Conservation (phyloP, 2,797 vertebrate species). For the Antennarius maculatus region DNA sequence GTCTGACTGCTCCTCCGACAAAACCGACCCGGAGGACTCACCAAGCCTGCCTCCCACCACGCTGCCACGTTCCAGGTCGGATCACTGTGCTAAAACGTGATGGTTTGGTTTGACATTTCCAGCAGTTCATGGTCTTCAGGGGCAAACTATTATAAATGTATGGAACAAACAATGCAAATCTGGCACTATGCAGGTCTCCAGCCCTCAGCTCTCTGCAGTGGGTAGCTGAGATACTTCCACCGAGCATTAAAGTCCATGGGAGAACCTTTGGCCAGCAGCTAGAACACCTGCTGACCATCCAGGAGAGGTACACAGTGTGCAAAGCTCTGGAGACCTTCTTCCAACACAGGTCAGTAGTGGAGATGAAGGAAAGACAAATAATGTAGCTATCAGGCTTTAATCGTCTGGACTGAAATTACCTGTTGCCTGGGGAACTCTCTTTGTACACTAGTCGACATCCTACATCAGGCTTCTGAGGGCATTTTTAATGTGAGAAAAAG, state of each 20-base stretch:
- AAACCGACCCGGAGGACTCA: constrained; percentile 86
- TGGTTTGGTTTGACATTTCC: constrained; percentile 8
- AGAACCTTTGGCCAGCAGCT: constrained; percentile 96
- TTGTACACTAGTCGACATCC: constrained; percentile 13
- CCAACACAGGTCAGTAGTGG: constrained; percentile 89
- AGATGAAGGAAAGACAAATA: not conserved
- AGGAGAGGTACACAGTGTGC: constrained; percentile 92
- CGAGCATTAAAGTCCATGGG: constrained; percentile 95
- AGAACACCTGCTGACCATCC: constrained; percentile 93
- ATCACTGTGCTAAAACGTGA: not conserved
- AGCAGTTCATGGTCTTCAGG: not conserved
- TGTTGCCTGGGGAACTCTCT: constrained; percentile 54
- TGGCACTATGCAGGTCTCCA: constrained; percentile 78
- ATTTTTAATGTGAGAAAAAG: constrained; percentile 10
- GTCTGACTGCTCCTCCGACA: constrained; percentile 86
- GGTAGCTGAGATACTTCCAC: constrained; percentile 96
- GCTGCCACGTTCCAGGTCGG: constrained; percentile 71
- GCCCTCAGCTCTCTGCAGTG: constrained; percentile 96
- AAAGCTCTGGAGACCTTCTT: constrained; percentile 97
- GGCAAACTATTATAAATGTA: not conserved
- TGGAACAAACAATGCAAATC: not conserved
- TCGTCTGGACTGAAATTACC: constrained; percentile 10
- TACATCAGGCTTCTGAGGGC: constrained; percentile 2
- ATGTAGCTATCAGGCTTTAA: not conserved
- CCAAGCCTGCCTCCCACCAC: constrained; percentile 74